phyloP scores from a whole-genome alignment of 1,140 invertebrate species.

The Dreissena polymorpha region DNA sequence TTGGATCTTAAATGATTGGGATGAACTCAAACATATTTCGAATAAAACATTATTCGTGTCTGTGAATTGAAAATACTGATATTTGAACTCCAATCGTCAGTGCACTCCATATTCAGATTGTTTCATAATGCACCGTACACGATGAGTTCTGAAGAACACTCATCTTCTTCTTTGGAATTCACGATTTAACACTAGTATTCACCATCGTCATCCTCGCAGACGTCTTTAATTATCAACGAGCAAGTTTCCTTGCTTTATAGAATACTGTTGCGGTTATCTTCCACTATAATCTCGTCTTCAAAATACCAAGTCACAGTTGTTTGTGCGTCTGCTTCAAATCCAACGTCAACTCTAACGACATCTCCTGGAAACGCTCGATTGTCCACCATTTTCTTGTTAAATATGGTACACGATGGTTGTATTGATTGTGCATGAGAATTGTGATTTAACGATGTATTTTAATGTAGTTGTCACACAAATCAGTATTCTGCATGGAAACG shows the following conservation, averaged over 20 bases:
- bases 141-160: conserved; percentile 80
- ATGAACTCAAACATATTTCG: conserved; percentile 25
- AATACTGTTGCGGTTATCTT: conserved; percentile 62
- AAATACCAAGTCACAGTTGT: conserved; percentile 78
- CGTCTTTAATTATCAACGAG: conserved; percentile 85
- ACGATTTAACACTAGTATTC: conserved; percentile 92
- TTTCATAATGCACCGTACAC: conserved; percentile 67
- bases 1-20: background rate
- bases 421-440: conserved; percentile 5
- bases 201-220: conserved; percentile 90
- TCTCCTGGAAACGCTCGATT: conserved; percentile 68
- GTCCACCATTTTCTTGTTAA: conserved; percentile 71
- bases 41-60: background rate
- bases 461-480: background rate
- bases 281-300: conserved; percentile 70
- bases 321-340: conserved; percentile 74
- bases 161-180: conserved; percentile 93
- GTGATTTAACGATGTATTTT: conserved; percentile 20
- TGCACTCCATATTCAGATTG: conserved; percentile 24
- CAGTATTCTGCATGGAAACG: conserved; percentile 3
- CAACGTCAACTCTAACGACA: conserved; percentile 70
- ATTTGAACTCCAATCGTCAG: background rate
- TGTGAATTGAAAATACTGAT: conserved; percentile 41
- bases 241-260: conserved; percentile 41
- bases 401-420: conserved; percentile 47